Base-by-base conservation (phyloP, 2,113 vertebrate species). In the Lipophrys pholis region DNA sequence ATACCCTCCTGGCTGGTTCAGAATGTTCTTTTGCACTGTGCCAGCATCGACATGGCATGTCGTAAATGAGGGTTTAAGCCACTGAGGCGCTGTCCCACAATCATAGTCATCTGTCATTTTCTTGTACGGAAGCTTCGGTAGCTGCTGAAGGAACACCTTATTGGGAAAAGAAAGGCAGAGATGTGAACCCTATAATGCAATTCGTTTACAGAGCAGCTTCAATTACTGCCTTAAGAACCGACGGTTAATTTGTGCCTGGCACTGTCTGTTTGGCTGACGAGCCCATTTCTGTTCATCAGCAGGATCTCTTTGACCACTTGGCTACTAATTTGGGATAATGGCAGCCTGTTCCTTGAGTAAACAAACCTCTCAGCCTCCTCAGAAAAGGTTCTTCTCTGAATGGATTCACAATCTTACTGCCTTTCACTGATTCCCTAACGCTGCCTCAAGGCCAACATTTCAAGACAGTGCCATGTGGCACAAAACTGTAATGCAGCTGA, bases 321-420 rank as follows among this genome's bases (percentile, higher is more conserved):
- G 53, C 38, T 38, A 36, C 55, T 70, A 57, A 78, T 87, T 58
- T 78, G 50, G 40, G 57, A 74, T 72, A 87, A 89, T 83, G 58
- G 69, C 78, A 80, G 73, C 57, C 70, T 64, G 76, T 69, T 86
- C 40, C 16, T 42, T 65, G 35, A 50, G 11, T 55, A 76, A 81
- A 66, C 51, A 81, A 81, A 64, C 17, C 40, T 15, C 55, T 64
- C 61, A 68, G 30, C 52, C 53, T 17, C 63, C 35, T 82, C 42
- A 84, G 68, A 85, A 63, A 74, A 73, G 59, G 55, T 73, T 6
- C 35, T 85, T 46, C 45, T 86, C 35, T 63, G n/a, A 69, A 60
- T 71, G 52, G 3, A 68, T 6, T 5, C 0, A 6, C 8, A 62
- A 75, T 63, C 50, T 69, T 50, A 21, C 3, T 16, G 12, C 11